A percentile compares a stretch with the other conserved stretches of the same genome.
Evolutionary conservation across 2,797 vertebrate genomes (phyloP).

Genomic region (Malacoraja senta): DNA sequence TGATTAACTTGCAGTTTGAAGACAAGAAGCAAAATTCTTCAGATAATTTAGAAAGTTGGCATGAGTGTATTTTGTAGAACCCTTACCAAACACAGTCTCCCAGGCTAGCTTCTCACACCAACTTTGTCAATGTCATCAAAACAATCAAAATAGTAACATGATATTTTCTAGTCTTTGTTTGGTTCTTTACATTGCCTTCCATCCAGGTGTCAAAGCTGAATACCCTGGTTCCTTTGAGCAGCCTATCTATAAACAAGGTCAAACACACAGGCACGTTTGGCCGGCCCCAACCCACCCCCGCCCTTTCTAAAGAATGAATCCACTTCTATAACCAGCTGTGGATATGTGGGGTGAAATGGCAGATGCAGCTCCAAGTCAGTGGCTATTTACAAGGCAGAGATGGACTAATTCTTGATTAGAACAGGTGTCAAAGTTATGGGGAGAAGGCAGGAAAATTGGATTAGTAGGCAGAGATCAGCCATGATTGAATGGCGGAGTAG

Average conservation of each 20-base stretch:
- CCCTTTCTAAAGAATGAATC: neutral
- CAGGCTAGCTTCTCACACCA: neutral
- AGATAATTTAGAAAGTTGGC: neutral
- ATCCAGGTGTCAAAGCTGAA: neutral
- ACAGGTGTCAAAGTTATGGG: no score
- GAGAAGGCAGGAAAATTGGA: no score
- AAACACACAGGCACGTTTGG: neutral
- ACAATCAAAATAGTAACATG: neutral
- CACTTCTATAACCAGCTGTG: neutral
- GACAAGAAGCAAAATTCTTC: neutral
- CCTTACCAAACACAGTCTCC: neutral
- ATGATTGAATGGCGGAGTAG: no score
- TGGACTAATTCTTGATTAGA: no score
- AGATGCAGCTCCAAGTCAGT: no score
- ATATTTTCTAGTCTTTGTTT: neutral
- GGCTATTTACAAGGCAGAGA: no score
- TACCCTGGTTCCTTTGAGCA: neutral
- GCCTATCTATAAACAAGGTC: neutral
- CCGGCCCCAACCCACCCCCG: no score
- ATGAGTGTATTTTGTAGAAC: neutral
- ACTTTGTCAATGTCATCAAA: neutral
- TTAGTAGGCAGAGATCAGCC: no score
- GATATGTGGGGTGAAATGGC: no score
- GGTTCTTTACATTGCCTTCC: neutral
- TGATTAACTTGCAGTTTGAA: neutral